Base-by-base conservation (phyloP, 2,113 vertebrate species). In the Nesoenas mayeri region DNA sequence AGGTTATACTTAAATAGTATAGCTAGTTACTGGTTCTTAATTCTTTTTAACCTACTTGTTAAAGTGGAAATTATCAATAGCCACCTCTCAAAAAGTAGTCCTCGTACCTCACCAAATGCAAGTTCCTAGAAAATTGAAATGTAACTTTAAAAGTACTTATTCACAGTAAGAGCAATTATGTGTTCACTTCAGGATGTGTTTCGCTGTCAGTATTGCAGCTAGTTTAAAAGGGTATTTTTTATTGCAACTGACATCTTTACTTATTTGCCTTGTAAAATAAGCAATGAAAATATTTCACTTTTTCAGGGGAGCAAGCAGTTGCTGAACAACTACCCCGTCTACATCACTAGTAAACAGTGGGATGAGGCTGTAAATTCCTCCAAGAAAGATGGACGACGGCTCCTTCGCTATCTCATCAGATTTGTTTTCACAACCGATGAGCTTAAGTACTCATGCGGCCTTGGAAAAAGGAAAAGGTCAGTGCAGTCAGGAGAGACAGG, bases 331-430 rank as follows among this genome's bases (percentile, higher is more conserved):
- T 99, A 99, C 85, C 99, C 99, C n/a, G 99, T 99, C 97, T 99
- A 99, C 98, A 99, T 99, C 98, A 99, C 99, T 64, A 99, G 99
- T 96, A 99, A 99, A 97, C 99, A 99, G 97, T 99, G 99, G 99
- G 99, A 99, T 38, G 99, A 99, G 97, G 99, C 99, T 21, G 99
- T 99, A 93, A 99, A 99, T 97, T 99, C 99, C 54, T 99, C 99
- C 50, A 99, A 99, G 98, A 99, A 99, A 97, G 99, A 99, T 3
- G 99, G 99, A 92, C 96, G 99, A 20, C 98, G 99, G 86, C 98
- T 99, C 94, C 98, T 99, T 82, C 99, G 99, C 90, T 99, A 99
- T 98, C 98, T 99, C 97, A 99, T 99, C 97, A 98, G 99, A 98
- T 99, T 99, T 95, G 98, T 99, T 98, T 99, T 99, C 98, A 99